Evolutionary conservation across 2,113 vertebrate species (phyloP).

Genomic region (Gymnocephalus cernua): DNA sequence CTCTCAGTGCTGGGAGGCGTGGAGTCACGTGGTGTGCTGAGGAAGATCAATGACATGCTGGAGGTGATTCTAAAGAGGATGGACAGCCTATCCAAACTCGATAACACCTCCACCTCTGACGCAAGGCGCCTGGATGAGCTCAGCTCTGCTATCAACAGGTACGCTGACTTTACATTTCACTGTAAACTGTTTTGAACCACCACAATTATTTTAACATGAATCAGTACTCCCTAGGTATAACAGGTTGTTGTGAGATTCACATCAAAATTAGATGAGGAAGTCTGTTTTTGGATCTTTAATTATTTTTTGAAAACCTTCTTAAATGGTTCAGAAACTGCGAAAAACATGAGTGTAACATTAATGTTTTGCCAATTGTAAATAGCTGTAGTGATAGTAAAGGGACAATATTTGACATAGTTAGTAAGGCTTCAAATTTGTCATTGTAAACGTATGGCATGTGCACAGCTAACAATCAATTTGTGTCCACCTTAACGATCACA

Average conservation of each 20-base stretch:
- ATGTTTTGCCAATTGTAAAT: neutral
- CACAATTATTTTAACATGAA: neutral
- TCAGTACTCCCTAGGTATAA: neutral
- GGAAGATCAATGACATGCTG: constrained; percentile 97
- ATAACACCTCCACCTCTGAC: constrained; percentile 88
- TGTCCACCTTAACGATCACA: neutral
- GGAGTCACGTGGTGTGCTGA: constrained; percentile 94
- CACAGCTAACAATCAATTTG: neutral
- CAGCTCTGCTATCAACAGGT: constrained; percentile 90
- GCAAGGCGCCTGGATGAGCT: constrained; percentile 86
- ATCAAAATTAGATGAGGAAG: neutral
- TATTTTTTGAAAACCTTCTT: neutral
- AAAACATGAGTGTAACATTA: neutral
- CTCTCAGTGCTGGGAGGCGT: constrained; percentile 89
- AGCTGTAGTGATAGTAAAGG: neutral
- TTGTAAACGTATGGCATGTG: neutral
- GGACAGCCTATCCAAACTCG: constrained; percentile 92
- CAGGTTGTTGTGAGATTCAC: too few relatives aligned
- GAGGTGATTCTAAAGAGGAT: constrained; percentile 95
- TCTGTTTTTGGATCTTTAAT: neutral
- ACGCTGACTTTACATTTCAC: constrained; percentile 10
- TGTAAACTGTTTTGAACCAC: neutral
- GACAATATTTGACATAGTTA: neutral
- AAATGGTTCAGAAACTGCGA: neutral
- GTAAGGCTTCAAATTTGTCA: neutral